Evolutionary conservation across 2,888 invertebrate genomes (phyloP).

Genomic region (Arge pagana): DNA sequence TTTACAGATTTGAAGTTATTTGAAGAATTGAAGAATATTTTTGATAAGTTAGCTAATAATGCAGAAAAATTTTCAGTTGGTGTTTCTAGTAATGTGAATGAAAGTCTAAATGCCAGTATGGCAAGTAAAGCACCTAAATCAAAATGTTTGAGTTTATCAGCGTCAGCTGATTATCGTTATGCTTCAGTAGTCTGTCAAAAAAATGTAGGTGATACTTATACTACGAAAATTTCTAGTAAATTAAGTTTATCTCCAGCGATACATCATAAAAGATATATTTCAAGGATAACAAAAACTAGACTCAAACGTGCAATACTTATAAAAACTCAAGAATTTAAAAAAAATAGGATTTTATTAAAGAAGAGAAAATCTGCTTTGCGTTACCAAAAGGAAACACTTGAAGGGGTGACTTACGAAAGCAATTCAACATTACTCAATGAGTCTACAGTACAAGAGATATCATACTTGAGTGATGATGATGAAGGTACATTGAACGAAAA

Average conservation of each 20-base stretch:
- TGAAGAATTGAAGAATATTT: not conserved
- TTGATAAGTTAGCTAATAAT: not conserved
- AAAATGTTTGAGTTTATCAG: not conserved
- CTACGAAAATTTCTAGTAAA: not conserved
- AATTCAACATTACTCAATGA: too few relatives aligned
- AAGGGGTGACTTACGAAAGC: conserved; percentile 9
- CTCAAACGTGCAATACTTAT: not conserved
- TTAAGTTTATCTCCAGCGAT: conserved; percentile 1
- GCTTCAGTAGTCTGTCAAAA: not conserved
- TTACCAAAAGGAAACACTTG: conserved; percentile 8
- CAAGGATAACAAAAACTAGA: not conserved
- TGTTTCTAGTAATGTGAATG: not conserved
- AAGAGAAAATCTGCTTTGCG: conserved; percentile 6
- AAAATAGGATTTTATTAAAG: conserved; percentile 5
- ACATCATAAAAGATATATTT: not conserved
- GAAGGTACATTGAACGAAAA: too few relatives aligned
- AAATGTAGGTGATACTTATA: not conserved
- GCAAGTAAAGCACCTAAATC: conserved; percentile 1
- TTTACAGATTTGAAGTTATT: not conserved
- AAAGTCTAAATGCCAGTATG: not conserved
- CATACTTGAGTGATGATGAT: too few relatives aligned
- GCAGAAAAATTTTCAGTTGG: conserved; percentile 3
- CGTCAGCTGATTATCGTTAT: not conserved
- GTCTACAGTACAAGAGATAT: too few relatives aligned
- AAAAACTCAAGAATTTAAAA: conserved; percentile 9